Conservation (phyloP, 92 coral and sea anemone genomes). For the Porites divaricata region DNA sequence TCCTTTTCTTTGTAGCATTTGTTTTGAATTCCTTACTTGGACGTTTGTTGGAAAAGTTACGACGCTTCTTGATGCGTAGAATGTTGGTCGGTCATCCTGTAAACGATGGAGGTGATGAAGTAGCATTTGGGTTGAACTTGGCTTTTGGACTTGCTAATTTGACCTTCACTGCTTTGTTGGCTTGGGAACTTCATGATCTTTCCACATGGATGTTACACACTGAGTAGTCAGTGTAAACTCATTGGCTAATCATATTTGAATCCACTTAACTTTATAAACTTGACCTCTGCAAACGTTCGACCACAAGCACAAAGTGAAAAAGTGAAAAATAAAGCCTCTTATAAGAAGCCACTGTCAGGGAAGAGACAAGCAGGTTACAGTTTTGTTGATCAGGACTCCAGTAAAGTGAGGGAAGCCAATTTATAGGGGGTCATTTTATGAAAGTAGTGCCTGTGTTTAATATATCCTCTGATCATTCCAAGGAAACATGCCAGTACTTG, state of each 20-base stretch:
- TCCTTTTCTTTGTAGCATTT: conserved; percentile 49
- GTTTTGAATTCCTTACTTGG: conserved; percentile 59
- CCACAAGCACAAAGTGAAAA: no score
- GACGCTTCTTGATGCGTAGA: conserved; percentile 35
- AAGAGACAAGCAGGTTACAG: no score
- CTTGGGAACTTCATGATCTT: conserved; percentile 60
- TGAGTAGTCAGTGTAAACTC: neutral
- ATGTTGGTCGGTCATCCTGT: conserved; percentile 1
- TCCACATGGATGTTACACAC: conserved; percentile 58
- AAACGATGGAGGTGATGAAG: conserved; percentile 30
- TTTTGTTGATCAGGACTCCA: no score
- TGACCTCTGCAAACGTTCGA: no score
- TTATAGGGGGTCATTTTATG: no score
- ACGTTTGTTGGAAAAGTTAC: conserved; percentile 48
- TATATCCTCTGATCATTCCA: no score
- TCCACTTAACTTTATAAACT: neutral
- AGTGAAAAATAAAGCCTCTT: no score
- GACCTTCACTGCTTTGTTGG: conserved; percentile 64
- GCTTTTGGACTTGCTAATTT: conserved; percentile 67
- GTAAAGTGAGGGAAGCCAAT: no score
- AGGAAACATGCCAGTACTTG: no score
- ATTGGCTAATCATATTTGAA: neutral
- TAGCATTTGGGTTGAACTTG: conserved; percentile 53
- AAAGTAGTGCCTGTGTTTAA: no score
- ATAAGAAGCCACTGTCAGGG: no score